Conservation (phyloP, 1,140 invertebrate species). For the Anoplolepis gracilipes region DNA sequence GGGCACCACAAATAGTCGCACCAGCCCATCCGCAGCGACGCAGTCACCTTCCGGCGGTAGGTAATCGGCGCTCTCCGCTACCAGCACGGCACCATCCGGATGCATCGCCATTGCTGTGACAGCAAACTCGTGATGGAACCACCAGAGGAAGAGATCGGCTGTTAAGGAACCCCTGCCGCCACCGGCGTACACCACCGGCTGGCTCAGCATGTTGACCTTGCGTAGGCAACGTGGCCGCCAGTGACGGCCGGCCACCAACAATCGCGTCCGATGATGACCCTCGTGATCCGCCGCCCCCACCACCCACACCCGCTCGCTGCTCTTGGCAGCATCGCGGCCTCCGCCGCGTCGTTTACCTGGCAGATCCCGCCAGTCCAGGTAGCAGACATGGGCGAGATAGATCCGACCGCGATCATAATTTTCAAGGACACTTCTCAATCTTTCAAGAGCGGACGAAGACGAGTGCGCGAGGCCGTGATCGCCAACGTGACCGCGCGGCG, state of each 20-base stretch:
- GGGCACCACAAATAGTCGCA: conserved; percentile 80
- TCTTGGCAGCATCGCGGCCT: conserved; percentile 72
- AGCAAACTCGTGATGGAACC: conserved; percentile 86
- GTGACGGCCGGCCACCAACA: conserved; percentile 85
- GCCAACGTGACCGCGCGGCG: conserved; percentile 10
- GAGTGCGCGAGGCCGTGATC: conserved; percentile 19
- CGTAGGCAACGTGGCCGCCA: conserved; percentile 85
- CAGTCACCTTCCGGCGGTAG: conserved; percentile 81
- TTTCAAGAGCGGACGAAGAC: conserved; percentile 67
- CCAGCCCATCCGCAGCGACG: conserved; percentile 81
- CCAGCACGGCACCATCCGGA: conserved; percentile 83
- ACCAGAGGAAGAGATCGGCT: conserved; percentile 86
- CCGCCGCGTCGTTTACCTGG: conserved; percentile 79
- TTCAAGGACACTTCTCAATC: conserved; percentile 75
- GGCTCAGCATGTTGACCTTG: conserved; percentile 86
- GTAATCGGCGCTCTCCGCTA: conserved; percentile 83
- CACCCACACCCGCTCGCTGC: conserved; percentile 81
- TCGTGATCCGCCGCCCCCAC: conserved; percentile 85
- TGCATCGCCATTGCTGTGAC: conserved; percentile 85
- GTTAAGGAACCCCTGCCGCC: conserved; percentile 85
- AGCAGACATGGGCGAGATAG: conserved; percentile 84
- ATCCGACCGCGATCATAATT: conserved; percentile 84
- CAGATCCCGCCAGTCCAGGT: conserved; percentile 85
- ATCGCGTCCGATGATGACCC: conserved; percentile 85
- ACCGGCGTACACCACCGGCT: conserved; percentile 86